phyloP scores from a whole-genome alignment of 2,888 invertebrate species.

The Odontocerum albicorne region DNA sequence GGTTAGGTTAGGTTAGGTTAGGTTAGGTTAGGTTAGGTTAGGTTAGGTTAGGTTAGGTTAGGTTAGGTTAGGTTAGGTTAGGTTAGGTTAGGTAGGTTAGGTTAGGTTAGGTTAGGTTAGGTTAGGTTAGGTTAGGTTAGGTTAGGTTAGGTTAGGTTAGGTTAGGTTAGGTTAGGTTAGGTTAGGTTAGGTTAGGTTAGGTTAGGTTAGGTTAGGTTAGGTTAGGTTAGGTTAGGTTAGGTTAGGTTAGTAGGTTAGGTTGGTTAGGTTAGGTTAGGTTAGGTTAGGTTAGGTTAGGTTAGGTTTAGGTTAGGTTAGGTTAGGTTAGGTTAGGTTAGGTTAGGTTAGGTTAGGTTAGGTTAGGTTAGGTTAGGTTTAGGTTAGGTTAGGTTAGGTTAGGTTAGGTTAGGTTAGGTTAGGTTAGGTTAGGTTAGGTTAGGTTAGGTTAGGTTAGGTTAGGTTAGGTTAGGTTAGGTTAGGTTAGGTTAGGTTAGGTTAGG shows the following conservation, averaged over 20 bases:
- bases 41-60: slow-evolving; percentile 32
- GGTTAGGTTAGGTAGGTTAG: too few relatives aligned
- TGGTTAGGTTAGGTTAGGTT: slow-evolving; percentile 5
- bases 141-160: too few relatives aligned
- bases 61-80: too few relatives aligned
- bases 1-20: slow-evolving; percentile 26
- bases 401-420: neutral
- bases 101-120: too few relatives aligned
- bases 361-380: too few relatives aligned
- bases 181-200: too few relatives aligned
- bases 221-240: slow-evolving; percentile 10
- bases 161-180: too few relatives aligned
- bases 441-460: slow-evolving; percentile 14
- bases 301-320: too few relatives aligned
- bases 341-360: slow-evolving; percentile 7
- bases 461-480: slow-evolving; percentile 13
- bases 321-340: slow-evolving; percentile 14
- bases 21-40: slow-evolving; percentile 28
- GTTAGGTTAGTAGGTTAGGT: slow-evolving; percentile 2
- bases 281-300: slow-evolving; percentile 5
- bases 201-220: slow-evolving; percentile 14
- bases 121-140: too few relatives aligned
- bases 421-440: slow-evolving; percentile 3
- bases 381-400: slow-evolving; percentile 7
- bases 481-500: slow-evolving; percentile 14